Conservation (phyloP, 2,797 vertebrate genomes). For the Rhinatrema bivittatum region DNA sequence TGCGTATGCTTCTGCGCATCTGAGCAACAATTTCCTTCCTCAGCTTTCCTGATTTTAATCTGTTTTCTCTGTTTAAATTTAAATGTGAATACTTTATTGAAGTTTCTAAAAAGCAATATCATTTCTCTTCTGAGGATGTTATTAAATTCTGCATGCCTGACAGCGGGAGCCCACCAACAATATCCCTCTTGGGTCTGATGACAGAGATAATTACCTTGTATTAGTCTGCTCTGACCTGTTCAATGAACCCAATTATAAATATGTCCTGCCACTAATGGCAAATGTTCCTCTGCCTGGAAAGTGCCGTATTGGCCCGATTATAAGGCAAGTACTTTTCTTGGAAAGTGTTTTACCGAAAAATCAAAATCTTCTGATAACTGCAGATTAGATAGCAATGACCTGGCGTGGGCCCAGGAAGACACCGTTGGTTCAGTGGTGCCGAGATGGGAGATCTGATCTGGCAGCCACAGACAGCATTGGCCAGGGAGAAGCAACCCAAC, state of each 20-base stretch:
- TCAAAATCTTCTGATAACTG: no score
- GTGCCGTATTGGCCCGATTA: neutral
- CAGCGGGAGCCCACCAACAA: conserved; percentile 18
- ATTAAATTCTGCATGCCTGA: conserved; percentile 6
- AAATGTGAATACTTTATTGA: neutral
- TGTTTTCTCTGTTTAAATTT: neutral
- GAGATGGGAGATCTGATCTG: no score
- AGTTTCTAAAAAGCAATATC: conserved; percentile 14
- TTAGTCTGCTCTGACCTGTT: neutral
- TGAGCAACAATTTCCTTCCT: no score
- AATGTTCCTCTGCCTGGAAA: neutral
- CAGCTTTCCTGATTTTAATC: neutral
- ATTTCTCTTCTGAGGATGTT: conserved; percentile 8
- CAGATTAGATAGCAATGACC: no score
- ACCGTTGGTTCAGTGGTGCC: no score
- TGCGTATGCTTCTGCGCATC: no score
- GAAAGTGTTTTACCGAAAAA: no score
- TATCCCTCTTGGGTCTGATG: neutral
- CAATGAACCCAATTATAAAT: conserved; percentile 7
- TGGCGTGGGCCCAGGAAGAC: no score
- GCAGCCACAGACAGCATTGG: no score
- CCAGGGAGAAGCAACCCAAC: no score
- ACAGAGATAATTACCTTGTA: conserved; percentile 17
- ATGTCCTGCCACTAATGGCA: neutral
- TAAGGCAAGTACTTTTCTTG: no score